These are phyloP conservation scores for Lota lota DNA, from an alignment of 2,113 vertebrate species.

Conservation along the genomic window DNA sequence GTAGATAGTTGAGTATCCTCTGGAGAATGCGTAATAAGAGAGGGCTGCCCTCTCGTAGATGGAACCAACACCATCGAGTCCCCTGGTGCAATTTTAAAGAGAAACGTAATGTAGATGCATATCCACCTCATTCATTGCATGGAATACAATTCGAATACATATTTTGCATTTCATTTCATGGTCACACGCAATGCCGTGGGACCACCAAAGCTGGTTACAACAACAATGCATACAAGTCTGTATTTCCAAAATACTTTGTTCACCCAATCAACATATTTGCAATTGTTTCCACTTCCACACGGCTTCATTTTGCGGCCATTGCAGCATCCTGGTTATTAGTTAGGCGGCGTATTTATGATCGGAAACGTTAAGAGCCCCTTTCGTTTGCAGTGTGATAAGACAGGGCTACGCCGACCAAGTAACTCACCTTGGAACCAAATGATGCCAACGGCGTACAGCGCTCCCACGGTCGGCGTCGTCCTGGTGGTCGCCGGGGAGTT, in stretches of 20 bases:
- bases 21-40: not conserved
- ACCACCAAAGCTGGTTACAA: no score
- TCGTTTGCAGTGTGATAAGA: no score
- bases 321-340: no score
- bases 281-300: no score
- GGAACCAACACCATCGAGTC: slow-evolving; percentile 9
- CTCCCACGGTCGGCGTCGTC: slow-evolving; percentile 30
- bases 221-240: no score
- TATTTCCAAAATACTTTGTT: no score
- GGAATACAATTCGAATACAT: no score
- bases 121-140: no score
- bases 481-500: slow-evolving; percentile 11
- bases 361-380: not conserved
- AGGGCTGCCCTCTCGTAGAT: not conserved
- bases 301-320: no score
- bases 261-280: no score
- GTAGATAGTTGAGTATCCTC: not conserved
- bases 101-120: slow-evolving; percentile 8
- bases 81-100: slow-evolving; percentile 25
- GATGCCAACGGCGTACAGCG: slow-evolving; percentile 41
- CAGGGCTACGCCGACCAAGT: not conserved
- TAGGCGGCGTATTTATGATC: not conserved
- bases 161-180: no score
- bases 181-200: no score
- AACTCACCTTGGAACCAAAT: slow-evolving; percentile 70